Conservation (phyloP, 2,113 vertebrate genomes). For the Columba livia region DNA sequence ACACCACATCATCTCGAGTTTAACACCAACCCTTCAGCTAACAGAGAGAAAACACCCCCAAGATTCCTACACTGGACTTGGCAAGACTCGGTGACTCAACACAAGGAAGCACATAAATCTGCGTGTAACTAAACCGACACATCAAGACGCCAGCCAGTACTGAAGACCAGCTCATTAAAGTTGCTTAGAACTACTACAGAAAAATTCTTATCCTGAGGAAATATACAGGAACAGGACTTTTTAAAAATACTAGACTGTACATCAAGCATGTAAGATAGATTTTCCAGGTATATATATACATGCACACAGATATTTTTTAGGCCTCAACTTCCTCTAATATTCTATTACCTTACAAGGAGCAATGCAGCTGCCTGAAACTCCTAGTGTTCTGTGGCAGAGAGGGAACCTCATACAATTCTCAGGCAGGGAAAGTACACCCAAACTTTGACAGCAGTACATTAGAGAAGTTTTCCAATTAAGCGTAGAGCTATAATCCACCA, state of each 20-base stretch:
- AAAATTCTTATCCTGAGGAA: not conserved
- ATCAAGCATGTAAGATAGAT: not conserved
- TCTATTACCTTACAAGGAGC: not conserved
- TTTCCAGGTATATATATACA: not conserved
- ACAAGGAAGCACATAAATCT: not conserved
- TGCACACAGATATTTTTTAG: not conserved
- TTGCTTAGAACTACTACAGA: not conserved
- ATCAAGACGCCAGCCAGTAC: not conserved
- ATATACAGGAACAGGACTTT: not conserved
- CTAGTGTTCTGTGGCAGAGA: not conserved
- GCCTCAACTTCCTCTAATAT: not conserved
- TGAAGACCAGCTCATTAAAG: not conserved
- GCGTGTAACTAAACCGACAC: not conserved
- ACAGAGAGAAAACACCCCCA: not conserved
- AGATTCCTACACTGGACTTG: fast-evolving
- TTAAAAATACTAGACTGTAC: not conserved
- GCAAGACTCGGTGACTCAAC: not conserved
- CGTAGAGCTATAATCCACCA: not conserved
- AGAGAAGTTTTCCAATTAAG: not conserved
- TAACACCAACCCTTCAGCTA: not conserved
- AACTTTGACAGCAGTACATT: not conserved
- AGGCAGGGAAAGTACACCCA: not conserved
- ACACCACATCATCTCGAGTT: not conserved
- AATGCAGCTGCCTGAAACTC: not conserved
- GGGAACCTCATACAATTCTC: not conserved